phyloP scores from a whole-genome alignment of 64 coral and sea anemone species.

The Pachyseris speciosa region DNA sequence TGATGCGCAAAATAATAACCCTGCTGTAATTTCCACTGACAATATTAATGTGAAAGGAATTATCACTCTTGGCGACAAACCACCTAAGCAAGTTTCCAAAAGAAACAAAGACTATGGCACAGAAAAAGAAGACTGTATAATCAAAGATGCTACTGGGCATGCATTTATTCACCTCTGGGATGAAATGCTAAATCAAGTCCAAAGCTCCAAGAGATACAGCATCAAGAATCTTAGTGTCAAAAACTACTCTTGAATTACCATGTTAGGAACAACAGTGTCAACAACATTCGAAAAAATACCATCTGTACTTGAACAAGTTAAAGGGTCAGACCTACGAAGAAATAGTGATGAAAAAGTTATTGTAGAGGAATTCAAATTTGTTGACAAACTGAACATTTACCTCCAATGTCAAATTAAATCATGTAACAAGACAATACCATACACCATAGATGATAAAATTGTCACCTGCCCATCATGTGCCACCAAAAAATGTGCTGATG shows the following conservation, averaged over 20 bases:
- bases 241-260: slow-evolving; percentile 69
- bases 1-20: background rate
- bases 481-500: background rate
- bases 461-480: slow-evolving; percentile 13
- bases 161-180: slow-evolving; percentile 73
- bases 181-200: slow-evolving; percentile 33
- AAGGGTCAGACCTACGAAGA: slow-evolving; percentile 50
- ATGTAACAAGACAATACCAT: background rate
- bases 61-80: slow-evolving; percentile 34
- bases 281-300: slow-evolving; percentile 47
- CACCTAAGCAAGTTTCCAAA: slow-evolving; percentile 50
- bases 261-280: slow-evolving; percentile 52
- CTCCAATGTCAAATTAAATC: slow-evolving; percentile 25
- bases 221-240: slow-evolving; percentile 63
- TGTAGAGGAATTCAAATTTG: slow-evolving; percentile 54
- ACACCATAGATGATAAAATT: background rate
- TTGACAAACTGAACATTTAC: slow-evolving; percentile 61
- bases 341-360: slow-evolving; percentile 51
- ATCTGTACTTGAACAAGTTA: slow-evolving; percentile 28
- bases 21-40: slow-evolving; percentile 16
- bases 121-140: slow-evolving; percentile 67
- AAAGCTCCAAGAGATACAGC: slow-evolving; percentile 39
- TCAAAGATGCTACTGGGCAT: slow-evolving; percentile 52
- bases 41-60: slow-evolving; percentile 51
- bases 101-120: slow-evolving; percentile 36